phyloP scores from a whole-genome alignment of 1,140 invertebrate genomes.

The Oryzaephilus surinamensis region DNA sequence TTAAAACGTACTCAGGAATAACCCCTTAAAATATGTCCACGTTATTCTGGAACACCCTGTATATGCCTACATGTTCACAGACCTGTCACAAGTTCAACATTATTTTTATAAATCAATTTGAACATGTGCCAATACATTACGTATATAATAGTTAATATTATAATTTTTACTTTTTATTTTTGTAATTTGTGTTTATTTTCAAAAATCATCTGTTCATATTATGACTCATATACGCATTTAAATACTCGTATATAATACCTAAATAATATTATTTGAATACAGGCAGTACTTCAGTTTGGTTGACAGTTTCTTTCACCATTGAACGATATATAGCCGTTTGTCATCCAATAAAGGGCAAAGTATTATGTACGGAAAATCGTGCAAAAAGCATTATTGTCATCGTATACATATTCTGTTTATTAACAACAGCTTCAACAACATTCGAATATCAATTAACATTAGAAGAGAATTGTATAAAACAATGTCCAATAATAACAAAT shows the following conservation, averaged over 20 bases:
- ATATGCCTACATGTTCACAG: too few species aligned
- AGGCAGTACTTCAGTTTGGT: conserved; percentile 65
- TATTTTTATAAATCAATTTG: too few species aligned
- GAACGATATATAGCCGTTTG: conserved; percentile 69
- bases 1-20: too few species aligned
- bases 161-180: conserved; percentile 1
- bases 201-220: neutral
- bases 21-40: too few species aligned
- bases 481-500: conserved; percentile 21
- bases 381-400: conserved; percentile 48
- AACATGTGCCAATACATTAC: too few species aligned
- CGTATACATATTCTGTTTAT: conserved; percentile 52
- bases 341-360: conserved; percentile 62
- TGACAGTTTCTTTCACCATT: conserved; percentile 67
- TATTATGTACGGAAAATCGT: conserved; percentile 53
- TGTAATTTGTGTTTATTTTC: too few species aligned
- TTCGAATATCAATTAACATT: conserved; percentile 47
- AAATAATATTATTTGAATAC: too few species aligned
- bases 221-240: conserved; percentile 9
- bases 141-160: too few species aligned
- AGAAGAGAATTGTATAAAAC: conserved; percentile 16
- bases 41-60: too few species aligned
- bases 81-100: too few species aligned
- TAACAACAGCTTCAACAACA: conserved; percentile 50
- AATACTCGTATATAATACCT: too few species aligned